Conservation (phyloP, 2,888 invertebrate genomes). For the Rhaphigaster nebulosa region DNA sequence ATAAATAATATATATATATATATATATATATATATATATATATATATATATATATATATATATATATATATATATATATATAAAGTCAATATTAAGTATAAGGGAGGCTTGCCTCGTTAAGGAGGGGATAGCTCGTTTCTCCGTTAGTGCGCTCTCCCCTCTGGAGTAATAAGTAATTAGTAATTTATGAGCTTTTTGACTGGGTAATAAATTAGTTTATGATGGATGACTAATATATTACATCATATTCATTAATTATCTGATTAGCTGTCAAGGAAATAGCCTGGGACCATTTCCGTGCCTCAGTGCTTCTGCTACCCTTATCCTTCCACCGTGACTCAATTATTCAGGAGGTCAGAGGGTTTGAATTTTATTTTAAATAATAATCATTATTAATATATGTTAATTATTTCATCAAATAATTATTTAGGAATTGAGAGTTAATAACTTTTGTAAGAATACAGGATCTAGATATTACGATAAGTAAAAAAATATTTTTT, state of each 20-base stretch:
- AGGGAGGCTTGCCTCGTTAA: neutral
- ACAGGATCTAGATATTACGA: too few relatives aligned
- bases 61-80: neutral
- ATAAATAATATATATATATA: too few relatives aligned
- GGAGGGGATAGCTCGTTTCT: neutral
- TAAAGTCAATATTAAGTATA: neutral
- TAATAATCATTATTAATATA: neutral
- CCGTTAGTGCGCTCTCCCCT: neutral
- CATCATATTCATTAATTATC: neutral
- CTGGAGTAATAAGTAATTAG: neutral
- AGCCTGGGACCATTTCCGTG: neutral
- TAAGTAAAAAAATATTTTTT: too few relatives aligned
- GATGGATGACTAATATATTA: slow-evolving; percentile 1
- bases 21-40: too few relatives aligned
- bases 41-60: too few relatives aligned
- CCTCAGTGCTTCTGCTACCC: neutral
- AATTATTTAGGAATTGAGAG: too few relatives aligned
- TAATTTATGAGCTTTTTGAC: slow-evolving; percentile 8
- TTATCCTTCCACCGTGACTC: neutral
- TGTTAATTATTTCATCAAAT: too few relatives aligned
- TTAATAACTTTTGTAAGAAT: too few relatives aligned
- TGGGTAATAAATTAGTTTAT: slow-evolving; percentile 14
- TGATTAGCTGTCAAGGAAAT: neutral
- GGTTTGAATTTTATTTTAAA: neutral
- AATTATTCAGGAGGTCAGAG: neutral